Conservation (phyloP, 1,140 invertebrate genomes). For the Drosophila chauvacae region DNA sequence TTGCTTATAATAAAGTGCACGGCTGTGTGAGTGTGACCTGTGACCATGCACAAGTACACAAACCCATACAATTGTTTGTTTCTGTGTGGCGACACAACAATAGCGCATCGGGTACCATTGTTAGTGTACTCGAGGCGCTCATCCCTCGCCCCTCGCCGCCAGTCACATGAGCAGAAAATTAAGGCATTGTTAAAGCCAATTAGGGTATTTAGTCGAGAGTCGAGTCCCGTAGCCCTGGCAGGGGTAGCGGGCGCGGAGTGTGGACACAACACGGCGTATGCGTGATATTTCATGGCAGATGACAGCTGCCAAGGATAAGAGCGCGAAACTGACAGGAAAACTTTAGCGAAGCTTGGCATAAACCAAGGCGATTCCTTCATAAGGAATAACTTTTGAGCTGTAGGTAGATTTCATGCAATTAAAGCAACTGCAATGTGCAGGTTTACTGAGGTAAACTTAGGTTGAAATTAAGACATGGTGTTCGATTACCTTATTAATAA, state of each 20-base stretch:
- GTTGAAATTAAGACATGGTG: neutral
- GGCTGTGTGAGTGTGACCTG: constrained; percentile 55
- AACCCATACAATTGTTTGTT: constrained; percentile 20
- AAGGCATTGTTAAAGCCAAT: constrained; percentile 77
- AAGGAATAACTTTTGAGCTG: neutral
- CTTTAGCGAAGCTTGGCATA: constrained; percentile 12
- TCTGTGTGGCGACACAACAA: constrained; percentile 57
- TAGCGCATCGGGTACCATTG: constrained; percentile 59
- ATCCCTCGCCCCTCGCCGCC: constrained; percentile 4
- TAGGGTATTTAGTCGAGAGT: constrained; percentile 69
- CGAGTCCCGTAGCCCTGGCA: neutral
- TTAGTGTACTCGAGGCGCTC: constrained; percentile 45
- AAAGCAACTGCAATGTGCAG: neutral
- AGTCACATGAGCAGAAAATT: constrained; percentile 60
- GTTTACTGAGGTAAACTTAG: neutral
- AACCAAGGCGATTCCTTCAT: constrained; percentile 2
- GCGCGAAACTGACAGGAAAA: constrained; percentile 24
- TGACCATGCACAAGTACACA: constrained; percentile 50
- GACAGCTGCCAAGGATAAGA: constrained; percentile 33
- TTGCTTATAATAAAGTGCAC: constrained; percentile 73
- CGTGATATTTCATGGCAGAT: constrained; percentile 48
- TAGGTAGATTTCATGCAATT: constrained; percentile 3
- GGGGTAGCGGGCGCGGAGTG: constrained; percentile 12
- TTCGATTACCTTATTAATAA: neutral
- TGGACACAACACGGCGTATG: constrained; percentile 59